These are phyloP conservation scores for Brachionichthys hirsutus DNA, from an alignment of 2,113 vertebrate genomes.

Conservation along the genomic window DNA sequence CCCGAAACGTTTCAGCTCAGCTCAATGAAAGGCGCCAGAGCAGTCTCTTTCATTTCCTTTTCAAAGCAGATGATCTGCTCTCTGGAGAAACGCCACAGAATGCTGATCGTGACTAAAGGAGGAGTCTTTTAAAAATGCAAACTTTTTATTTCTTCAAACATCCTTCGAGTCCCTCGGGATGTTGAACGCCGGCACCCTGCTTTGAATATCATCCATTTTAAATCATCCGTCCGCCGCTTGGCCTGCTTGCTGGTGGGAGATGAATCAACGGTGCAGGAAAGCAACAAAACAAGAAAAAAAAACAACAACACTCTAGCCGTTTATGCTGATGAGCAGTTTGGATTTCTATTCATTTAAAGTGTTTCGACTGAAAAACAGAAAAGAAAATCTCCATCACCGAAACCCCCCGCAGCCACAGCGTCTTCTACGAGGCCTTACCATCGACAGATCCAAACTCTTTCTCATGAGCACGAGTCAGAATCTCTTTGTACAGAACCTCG, in stretches of 20 bases:
- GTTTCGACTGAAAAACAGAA: neutral
- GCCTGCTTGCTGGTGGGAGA: constrained; percentile 43
- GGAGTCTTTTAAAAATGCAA: constrained; percentile 34
- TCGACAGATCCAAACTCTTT: constrained; percentile 98
- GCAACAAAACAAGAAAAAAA: constrained; percentile 7
- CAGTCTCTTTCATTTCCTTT: constrained; percentile 19
- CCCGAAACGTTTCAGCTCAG: neutral
- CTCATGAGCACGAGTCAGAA: constrained; percentile 95
- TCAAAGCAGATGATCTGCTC: constrained; percentile 35
- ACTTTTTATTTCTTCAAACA: constrained; percentile 48
- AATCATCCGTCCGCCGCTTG: constrained; percentile 43
- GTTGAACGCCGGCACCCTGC: constrained; percentile 27
- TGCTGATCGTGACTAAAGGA: constrained; percentile 7
- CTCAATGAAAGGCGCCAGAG: neutral
- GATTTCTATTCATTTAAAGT: neutral
- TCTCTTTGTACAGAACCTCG: constrained; percentile 96
- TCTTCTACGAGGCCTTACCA: constrained; percentile 77
- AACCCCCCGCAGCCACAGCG: neutral
- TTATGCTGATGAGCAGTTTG: neutral
- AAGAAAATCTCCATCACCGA: neutral
- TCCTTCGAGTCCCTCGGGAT: constrained; percentile 32
- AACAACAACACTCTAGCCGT: neutral
- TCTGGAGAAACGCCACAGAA: constrained; percentile 24
- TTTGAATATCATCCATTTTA: constrained; percentile 60
- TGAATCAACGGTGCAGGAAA: constrained; percentile 20